phyloP scores from a whole-genome alignment of 92 coral and sea anemone species.

The Porites divaricata region DNA sequence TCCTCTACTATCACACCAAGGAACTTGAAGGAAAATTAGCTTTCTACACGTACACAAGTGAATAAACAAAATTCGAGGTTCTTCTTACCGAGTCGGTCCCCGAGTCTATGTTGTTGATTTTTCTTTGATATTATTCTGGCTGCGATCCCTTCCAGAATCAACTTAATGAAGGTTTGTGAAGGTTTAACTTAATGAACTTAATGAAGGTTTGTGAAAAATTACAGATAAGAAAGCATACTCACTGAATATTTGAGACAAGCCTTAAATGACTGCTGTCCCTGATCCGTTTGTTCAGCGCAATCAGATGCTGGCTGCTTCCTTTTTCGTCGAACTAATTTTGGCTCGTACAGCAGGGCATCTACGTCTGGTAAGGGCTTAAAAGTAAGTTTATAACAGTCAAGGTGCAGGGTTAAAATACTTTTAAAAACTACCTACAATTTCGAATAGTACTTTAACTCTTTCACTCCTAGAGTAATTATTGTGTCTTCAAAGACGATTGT shows the following conservation, averaged over 20 bases:
- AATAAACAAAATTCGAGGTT: too few relatives aligned
- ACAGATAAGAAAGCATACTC: not conserved
- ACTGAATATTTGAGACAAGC: constrained; percentile 85
- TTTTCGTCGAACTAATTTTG: constrained; percentile 51
- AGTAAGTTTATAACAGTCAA: not conserved
- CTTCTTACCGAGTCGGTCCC: too few relatives aligned
- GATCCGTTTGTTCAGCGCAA: constrained; percentile 1
- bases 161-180: too few relatives aligned
- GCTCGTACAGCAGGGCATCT: constrained; percentile 53
- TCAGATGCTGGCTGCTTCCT: constrained; percentile 41
- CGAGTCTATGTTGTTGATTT: too few relatives aligned
- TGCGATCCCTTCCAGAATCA: too few relatives aligned
- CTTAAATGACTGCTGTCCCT: constrained; percentile 58
- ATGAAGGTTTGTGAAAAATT: not conserved
- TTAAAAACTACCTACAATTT: not conserved
- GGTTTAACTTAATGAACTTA: too few relatives aligned
- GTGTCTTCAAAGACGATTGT: not conserved
- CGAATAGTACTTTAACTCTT: not conserved
- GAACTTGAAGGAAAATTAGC: too few relatives aligned
- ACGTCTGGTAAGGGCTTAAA: constrained; percentile 88
- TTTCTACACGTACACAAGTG: too few relatives aligned
- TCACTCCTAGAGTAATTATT: too few relatives aligned
- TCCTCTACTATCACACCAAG: too few relatives aligned
- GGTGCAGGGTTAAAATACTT: not conserved
- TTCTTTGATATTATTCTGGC: too few relatives aligned